Conservation (phyloP, 2,113 vertebrate genomes). For the Cheirogaleus medius region DNA sequence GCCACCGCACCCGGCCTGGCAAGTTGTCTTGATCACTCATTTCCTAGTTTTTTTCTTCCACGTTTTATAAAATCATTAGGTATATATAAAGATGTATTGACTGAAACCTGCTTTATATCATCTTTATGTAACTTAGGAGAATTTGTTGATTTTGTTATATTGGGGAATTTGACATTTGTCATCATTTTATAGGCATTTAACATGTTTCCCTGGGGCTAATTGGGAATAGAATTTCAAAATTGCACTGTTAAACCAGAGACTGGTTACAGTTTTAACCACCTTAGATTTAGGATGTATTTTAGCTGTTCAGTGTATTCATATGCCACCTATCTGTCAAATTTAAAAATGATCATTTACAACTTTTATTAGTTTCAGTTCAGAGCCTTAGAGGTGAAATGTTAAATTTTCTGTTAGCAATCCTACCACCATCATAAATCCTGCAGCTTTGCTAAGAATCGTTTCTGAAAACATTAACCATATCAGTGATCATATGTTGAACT, state of each 20-base stretch:
- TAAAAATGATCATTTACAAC: slow-evolving; percentile 18
- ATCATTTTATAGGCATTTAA: slow-evolving; percentile 32
- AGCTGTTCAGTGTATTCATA: not conserved
- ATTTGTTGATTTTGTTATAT: not conserved
- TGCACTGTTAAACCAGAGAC: not conserved
- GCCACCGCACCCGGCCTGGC: no score
- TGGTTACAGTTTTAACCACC: not conserved
- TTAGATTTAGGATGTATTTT: not conserved
- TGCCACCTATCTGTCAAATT: not conserved
- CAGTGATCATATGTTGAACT: not conserved
- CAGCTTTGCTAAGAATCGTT: not conserved
- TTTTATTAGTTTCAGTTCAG: slow-evolving; percentile 18
- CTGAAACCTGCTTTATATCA: not conserved
- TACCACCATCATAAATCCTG: not conserved
- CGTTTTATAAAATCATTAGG: not conserved
- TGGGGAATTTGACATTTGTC: not conserved
- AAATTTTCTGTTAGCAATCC: not conserved
- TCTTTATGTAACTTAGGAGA: not conserved
- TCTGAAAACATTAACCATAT: not conserved
- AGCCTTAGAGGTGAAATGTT: not conserved
- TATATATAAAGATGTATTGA: not conserved
- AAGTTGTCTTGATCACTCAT: not conserved
- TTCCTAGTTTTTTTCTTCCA: not conserved
- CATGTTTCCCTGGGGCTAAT: not conserved
- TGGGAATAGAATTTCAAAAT: slow-evolving; percentile 37